Evolutionary conservation across 2,797 vertebrate genomes (phyloP).

Genomic region (Poecilia picta): DNA sequence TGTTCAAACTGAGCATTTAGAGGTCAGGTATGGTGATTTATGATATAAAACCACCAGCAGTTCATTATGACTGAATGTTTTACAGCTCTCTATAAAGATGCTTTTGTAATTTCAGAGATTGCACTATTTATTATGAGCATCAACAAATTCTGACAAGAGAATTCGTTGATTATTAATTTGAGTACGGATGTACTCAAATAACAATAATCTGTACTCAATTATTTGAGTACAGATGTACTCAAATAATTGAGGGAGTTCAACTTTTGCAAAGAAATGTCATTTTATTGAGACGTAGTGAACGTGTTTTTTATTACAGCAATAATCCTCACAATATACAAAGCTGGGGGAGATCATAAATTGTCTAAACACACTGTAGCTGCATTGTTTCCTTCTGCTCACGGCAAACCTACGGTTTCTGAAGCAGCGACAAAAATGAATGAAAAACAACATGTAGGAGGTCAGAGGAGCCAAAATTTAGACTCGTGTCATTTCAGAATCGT

Average conservation of each 20-base stretch:
- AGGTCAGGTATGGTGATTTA: slow-evolving; percentile 14
- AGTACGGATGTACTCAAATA: not conserved
- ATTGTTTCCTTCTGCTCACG: not conserved
- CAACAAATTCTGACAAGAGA: slow-evolving; percentile 34
- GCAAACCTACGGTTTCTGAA: not conserved
- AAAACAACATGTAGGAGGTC: not conserved
- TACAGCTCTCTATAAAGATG: slow-evolving; percentile 8
- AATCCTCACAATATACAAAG: not conserved
- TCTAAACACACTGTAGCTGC: not conserved
- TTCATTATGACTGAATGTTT: slow-evolving; percentile 1
- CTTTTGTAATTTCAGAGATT: slow-evolving; percentile 15
- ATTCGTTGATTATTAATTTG: no score
- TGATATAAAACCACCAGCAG: not conserved
- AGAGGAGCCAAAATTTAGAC: not conserved
- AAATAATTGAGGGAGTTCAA: not conserved
- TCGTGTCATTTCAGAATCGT: not conserved
- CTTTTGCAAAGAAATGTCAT: not conserved
- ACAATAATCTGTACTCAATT: no score
- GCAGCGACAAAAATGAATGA: not conserved
- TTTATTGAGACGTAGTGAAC: slow-evolving; percentile 3
- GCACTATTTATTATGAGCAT: slow-evolving; percentile 33
- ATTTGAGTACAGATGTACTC: not conserved
- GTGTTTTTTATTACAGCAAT: slow-evolving; percentile 11
- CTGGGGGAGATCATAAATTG: slow-evolving; percentile 8
- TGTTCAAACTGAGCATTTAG: not conserved